phyloP scores from a whole-genome alignment of 2,888 invertebrate genomes.

The Tetragnatha montana region DNA sequence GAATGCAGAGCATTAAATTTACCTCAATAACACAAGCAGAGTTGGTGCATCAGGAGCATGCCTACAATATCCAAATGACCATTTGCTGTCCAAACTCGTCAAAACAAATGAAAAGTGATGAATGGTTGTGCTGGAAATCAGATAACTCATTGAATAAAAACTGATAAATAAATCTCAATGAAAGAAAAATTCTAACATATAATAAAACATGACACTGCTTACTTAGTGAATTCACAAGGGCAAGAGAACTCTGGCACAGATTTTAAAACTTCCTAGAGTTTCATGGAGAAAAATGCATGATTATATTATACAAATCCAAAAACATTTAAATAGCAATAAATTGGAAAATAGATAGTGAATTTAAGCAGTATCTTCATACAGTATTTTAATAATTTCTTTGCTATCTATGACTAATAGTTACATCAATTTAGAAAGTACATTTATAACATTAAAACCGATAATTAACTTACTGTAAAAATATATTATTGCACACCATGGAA shows the following conservation, averaged over 20 bases:
- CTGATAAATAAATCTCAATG: neutral
- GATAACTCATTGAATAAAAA: neutral
- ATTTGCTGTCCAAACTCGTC: constrained; percentile 95
- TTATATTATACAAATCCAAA: neutral
- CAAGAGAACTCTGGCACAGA: constrained; percentile 74
- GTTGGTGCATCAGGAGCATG: constrained; percentile 93
- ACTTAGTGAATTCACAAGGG: constrained; percentile 73
- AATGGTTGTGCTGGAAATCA: constrained; percentile 49
- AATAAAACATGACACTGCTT: constrained; percentile 5
- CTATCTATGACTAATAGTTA: no score
- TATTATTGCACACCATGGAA: no score
- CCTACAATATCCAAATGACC: constrained; percentile 97
- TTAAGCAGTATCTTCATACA: neutral
- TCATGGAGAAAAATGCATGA: constrained; percentile 1
- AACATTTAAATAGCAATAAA: neutral
- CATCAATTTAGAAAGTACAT: no score
- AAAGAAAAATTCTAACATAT: neutral
- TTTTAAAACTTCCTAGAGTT: constrained; percentile 73
- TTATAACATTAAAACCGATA: no score
- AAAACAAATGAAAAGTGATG: constrained; percentile 95
- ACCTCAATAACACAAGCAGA: constrained; percentile 80
- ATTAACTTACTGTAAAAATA: no score
- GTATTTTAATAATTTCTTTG: neutral
- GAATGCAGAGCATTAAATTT: constrained; percentile 24
- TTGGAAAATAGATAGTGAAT: neutral